phyloP scores from a whole-genome alignment of 2,888 invertebrate genomes.

The Rhagium mordax region DNA sequence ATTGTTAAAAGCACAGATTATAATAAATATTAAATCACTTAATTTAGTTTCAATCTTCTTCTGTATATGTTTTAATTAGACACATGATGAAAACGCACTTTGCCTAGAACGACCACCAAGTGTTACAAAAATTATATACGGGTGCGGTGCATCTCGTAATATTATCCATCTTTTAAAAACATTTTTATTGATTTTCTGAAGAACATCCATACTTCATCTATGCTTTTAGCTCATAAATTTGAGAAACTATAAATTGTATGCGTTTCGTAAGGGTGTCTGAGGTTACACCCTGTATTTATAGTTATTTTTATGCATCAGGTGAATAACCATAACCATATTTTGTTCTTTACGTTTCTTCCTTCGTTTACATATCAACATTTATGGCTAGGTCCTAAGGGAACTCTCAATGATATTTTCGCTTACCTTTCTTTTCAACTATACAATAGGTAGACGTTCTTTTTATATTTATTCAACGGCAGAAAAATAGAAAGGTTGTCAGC shows the following conservation, averaged over 20 bases:
- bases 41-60: no score
- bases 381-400: conserved; percentile 14
- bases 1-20: no score
- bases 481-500: conserved; percentile 1
- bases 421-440: neutral
- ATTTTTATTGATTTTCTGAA: neutral
- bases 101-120: neutral
- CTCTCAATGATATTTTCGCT: conserved; percentile 10
- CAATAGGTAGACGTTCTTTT: conserved; percentile 4
- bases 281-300: conserved; percentile 25
- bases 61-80: no score
- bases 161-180: conserved; percentile 9
- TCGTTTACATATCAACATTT: conserved; percentile 31
- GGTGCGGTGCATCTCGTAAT: no score
- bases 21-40: no score
- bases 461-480: neutral
- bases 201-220: neutral
- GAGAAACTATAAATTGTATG: conserved; percentile 17
- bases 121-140: neutral
- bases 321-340: conserved; percentile 28
- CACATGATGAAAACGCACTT: no score
- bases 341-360: conserved; percentile 14
- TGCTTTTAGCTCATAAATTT: conserved; percentile 16
- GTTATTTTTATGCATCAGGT: conserved; percentile 34
- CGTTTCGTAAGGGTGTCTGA: neutral